Conservation (phyloP, 2,797 vertebrate species). For the Pantherophis alleghaniensis region DNA sequence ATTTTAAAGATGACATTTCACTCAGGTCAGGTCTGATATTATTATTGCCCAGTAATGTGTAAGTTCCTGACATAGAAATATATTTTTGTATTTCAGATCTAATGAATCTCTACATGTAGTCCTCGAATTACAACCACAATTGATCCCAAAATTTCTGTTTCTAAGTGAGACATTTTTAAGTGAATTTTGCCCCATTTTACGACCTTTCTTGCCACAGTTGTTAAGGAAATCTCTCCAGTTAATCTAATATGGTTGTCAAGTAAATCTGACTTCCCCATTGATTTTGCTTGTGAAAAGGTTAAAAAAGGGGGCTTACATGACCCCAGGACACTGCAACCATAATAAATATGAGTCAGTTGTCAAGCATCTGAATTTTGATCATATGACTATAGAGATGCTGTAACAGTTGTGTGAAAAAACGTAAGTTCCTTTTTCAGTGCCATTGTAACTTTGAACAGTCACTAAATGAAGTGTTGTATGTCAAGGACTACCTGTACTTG, state of each 20-base stretch:
- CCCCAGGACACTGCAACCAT: neutral
- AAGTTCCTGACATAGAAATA: neutral
- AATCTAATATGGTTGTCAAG: neutral
- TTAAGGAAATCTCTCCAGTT: neutral
- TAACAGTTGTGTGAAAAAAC: neutral
- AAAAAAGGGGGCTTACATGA: neutral
- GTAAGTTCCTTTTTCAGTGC: neutral
- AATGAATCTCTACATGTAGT: neutral
- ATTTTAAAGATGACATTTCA: neutral
- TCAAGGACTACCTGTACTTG: neutral
- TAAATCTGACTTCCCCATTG: neutral
- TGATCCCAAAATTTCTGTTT: neutral
- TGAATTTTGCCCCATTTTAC: neutral
- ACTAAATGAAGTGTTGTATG: neutral
- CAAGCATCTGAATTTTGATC: neutral
- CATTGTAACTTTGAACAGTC: neutral
- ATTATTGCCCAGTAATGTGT: neutral
- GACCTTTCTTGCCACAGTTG: neutral
- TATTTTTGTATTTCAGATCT: neutral
- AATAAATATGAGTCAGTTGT: neutral
- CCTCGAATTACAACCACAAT: neutral
- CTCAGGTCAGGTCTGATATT: neutral
- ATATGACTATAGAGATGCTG: neutral
- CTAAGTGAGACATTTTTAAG: neutral
- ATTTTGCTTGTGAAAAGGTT: neutral